phyloP scores from a whole-genome alignment of 2,113 vertebrate species.

The Canis aureus region DNA sequence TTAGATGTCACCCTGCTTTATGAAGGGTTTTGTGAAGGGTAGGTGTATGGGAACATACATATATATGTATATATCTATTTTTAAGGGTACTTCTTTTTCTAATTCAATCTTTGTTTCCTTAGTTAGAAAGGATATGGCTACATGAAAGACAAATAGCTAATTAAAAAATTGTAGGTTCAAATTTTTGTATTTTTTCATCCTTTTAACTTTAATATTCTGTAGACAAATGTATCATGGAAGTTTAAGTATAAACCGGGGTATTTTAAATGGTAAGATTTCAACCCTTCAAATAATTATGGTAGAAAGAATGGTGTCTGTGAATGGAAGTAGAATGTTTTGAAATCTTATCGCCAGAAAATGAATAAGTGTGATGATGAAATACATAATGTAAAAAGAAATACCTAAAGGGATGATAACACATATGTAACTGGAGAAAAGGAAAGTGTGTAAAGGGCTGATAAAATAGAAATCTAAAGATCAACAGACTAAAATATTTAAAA shows the following conservation, averaged over 20 bases:
- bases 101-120: not conserved
- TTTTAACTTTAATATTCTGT: not conserved
- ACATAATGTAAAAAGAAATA: not conserved
- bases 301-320: not conserved
- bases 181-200: not conserved
- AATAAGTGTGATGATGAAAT: constrained; percentile 38
- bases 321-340: constrained; percentile 46
- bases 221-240: not conserved
- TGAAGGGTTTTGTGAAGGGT: not conserved
- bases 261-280: constrained; percentile 21
- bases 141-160: not conserved
- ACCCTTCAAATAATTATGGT: not conserved
- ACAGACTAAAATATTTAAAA: constrained; percentile 3
- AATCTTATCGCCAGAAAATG: constrained; percentile 61
- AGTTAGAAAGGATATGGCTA: not conserved
- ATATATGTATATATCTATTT: not conserved
- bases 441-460: constrained; percentile 49
- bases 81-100: not conserved
- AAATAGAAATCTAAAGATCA: constrained; percentile 30
- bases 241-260: not conserved
- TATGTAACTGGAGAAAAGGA: not conserved
- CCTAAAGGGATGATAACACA: constrained; percentile 39
- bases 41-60: not conserved
- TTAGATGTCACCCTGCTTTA: not conserved
- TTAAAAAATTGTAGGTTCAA: not conserved